These are phyloP conservation scores for Apteryx mantelli DNA, from an alignment of 2,113 vertebrate species.

Conservation along the genomic window DNA sequence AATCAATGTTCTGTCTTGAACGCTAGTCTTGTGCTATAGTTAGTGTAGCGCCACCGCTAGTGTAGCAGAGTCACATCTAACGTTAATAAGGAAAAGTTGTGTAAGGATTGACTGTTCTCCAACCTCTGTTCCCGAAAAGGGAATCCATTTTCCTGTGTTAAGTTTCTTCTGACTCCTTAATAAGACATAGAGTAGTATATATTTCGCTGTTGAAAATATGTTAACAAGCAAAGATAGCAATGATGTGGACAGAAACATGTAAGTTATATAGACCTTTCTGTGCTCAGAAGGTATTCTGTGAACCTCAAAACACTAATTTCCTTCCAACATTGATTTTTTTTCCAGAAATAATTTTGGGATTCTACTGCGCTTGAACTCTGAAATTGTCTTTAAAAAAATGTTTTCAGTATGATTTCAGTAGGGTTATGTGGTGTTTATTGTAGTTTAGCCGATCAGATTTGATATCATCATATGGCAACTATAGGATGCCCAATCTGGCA, in stretches of 20 bases:
- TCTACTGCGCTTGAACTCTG: neutral
- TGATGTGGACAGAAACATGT: neutral
- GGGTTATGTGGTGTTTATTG: neutral
- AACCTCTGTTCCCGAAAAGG: neutral
- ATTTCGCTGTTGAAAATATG: neutral
- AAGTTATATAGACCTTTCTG: neutral
- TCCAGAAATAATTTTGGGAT: neutral
- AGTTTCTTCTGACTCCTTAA: neutral
- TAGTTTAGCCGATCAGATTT: neutral
- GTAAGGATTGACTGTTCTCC: neutral
- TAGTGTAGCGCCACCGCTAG: neutral
- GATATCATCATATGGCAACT: neutral
- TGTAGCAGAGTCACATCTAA: neutral
- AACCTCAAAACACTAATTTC: neutral
- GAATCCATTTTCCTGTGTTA: neutral
- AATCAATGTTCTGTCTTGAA: neutral
- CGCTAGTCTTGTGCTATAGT: neutral
- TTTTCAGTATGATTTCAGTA: neutral
- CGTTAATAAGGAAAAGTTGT: neutral
- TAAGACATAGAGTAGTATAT: neutral
- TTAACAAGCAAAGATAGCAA: neutral
- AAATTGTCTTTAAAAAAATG: neutral
- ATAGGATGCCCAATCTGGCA: neutral
- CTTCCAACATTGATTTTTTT: neutral
- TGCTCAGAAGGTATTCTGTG: neutral